Conservation (phyloP, 2,888 invertebrate species). For the Drosophila barbarae region DNA sequence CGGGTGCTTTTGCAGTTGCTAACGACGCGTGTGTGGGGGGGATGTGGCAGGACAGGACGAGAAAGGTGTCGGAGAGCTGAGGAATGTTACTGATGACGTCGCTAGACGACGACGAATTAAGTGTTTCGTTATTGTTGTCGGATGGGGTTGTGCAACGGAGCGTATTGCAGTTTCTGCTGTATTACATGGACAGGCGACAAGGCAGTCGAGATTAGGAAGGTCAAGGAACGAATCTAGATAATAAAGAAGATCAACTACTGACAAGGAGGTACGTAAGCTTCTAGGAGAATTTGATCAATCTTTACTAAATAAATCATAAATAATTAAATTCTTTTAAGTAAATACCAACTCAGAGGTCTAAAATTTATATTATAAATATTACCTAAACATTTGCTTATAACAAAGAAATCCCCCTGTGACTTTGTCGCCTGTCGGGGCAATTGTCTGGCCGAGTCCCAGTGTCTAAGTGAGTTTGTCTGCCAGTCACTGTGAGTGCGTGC, state of each 20-base stretch:
- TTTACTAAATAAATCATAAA: too few species aligned
- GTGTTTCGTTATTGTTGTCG: slow-evolving; percentile 54
- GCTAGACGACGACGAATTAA: slow-evolving; percentile 56
- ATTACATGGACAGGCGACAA: slow-evolving; percentile 41
- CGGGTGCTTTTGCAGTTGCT: slow-evolving; percentile 41
- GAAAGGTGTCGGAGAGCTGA: slow-evolving; percentile 41
- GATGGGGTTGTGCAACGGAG: slow-evolving; percentile 51
- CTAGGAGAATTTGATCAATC: too few species aligned
- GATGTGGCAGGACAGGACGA: slow-evolving; percentile 5
- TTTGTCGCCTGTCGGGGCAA: slow-evolving; percentile 47
- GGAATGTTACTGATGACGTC: slow-evolving; percentile 50
- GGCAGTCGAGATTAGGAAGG: not conserved
- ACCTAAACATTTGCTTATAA: not conserved
- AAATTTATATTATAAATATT: not conserved
- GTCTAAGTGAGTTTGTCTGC: slow-evolving; percentile 57
- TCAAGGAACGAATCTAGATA: not conserved
- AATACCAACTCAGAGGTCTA: too few species aligned
- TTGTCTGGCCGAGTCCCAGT: slow-evolving; percentile 34
- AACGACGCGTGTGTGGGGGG: slow-evolving; percentile 29
- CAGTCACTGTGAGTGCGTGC: slow-evolving; percentile 44
- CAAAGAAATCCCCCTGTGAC: not conserved
- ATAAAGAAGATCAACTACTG: too few species aligned
- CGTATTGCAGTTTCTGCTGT: slow-evolving; percentile 32
- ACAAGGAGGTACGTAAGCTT: too few species aligned
- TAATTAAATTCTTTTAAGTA: too few species aligned